phyloP scores from a whole-genome alignment of 2,113 vertebrate species.

The Gobiocypris rarus region DNA sequence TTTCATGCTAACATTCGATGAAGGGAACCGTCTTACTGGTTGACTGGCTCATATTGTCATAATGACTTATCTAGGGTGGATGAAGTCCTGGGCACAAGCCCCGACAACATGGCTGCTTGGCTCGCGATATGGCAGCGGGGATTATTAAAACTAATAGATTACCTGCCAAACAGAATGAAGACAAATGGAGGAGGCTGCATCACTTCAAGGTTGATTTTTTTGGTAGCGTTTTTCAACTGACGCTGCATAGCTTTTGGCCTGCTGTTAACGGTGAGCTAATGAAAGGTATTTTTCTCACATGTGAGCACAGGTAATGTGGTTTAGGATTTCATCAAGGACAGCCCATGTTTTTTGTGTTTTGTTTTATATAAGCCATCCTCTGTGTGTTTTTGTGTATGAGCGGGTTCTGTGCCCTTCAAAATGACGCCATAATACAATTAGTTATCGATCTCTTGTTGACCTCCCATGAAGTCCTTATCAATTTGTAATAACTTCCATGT shows the following conservation, averaged over 20 bases:
- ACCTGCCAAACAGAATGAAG: constrained; percentile 62
- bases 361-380: constrained; percentile 55
- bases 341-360: constrained; percentile 45
- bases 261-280: constrained; percentile 27
- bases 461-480: constrained; percentile 75
- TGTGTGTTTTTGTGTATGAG: neutral
- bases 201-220: constrained; percentile 59
- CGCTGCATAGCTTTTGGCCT: neutral
- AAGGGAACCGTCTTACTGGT: constrained; percentile 19
- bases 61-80: constrained; percentile 36
- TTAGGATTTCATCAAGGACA: constrained; percentile 60
- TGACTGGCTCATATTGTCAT: constrained; percentile 42
- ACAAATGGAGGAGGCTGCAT: constrained; percentile 58
- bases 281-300: constrained; percentile 47
- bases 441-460: constrained; percentile 77
- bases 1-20: constrained; percentile 11
- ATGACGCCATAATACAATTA: constrained; percentile 72
- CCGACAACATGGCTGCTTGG: constrained; percentile 39
- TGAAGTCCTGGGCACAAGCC: constrained; percentile 45
- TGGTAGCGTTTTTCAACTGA: constrained; percentile 29
- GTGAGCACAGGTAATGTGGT: constrained; percentile 48
- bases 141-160: constrained; percentile 62
- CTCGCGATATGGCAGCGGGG: constrained; percentile 49
- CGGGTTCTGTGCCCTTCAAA: constrained; percentile 62
- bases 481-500: constrained; percentile 73